Base-by-base conservation (phyloP, 1,140 invertebrate genomes). In the Dufourea novaeangliae region DNA sequence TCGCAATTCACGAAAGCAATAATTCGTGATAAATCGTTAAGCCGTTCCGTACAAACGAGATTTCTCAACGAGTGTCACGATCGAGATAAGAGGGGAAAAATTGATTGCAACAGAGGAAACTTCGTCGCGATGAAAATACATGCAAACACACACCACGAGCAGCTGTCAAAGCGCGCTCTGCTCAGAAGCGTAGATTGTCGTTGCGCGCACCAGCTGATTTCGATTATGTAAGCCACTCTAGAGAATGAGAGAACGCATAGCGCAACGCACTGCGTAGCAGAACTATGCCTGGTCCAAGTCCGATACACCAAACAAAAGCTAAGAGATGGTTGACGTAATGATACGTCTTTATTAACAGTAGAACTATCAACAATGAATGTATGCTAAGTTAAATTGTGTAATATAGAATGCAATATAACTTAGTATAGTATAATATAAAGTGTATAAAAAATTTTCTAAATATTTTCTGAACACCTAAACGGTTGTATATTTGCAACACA, bases 121-220 rank as follows among this genome's bases (percentile, higher is more conserved):
- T 59, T 8, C 54, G 59, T 20, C 17, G 27, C 27, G 27, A 73
- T 64, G 14, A 41, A 56, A 56, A 56, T 56, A 41, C 14, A 20
- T n/a, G n/a, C n/a, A n/a, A n/a, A n/a, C n/a, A 56, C 14, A 14
- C 12, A 46, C n/a, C n/a, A n/a, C n/a, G 46, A 37, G n/a, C 39
- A 69, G 66, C 66, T 76, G 73, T 75, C 63, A 76, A 76, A 37
- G 6, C 39, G 22, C 39, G 29, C 29, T 22, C 7, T 29, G 17
- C 20, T 37, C n/a, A 52, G 32, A 50, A 73, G 39, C 50, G 39
- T 67, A 75, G 52, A 66, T 64, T 56, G 7, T 41, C 67, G 68
- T 50, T 37, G 25, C 71, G 61, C 37, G 52, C 41, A 68, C n/a
- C 73, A 69, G 64, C 73, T 76, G 73, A 69, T 61, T 50, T 29